These are phyloP conservation scores for Dasypus novemcinctus DNA, from an alignment of 2,113 vertebrate species.

Conservation along the genomic window DNA sequence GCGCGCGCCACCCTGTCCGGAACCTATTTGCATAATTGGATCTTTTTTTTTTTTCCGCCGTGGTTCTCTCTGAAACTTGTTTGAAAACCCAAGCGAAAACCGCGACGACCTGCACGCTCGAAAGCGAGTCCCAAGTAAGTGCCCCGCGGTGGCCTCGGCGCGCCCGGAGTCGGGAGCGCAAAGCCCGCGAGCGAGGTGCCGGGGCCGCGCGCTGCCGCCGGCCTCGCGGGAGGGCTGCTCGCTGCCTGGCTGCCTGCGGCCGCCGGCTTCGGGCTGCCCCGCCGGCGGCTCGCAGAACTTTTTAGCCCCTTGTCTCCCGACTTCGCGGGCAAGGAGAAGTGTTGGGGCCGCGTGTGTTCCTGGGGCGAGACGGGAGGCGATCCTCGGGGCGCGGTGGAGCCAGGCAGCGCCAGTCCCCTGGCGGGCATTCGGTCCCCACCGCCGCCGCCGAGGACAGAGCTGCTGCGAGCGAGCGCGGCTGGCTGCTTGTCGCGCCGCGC, in stretches of 20 bases:
- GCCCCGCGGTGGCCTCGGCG: conserved; percentile 85
- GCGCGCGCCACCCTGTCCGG: conserved; percentile 92
- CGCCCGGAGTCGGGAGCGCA: conserved; percentile 89
- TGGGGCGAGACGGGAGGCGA: conserved; percentile 80
- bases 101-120: conserved; percentile 83
- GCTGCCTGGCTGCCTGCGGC: conserved; percentile 88
- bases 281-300: conserved; percentile 66
- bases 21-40: conserved; percentile 98
- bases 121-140: conserved; percentile 85
- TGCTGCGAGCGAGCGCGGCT: neutral
- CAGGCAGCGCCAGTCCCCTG: conserved; percentile 23
- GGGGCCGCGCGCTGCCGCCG: conserved; percentile 90
- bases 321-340: conserved; percentile 88
- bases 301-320: conserved; percentile 81
- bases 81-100: conserved; percentile 84
- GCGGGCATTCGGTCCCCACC: conserved; percentile 14
- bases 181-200: conserved; percentile 90
- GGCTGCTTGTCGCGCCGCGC: neutral
- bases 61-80: conserved; percentile 91
- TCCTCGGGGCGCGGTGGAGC: conserved; percentile 9
- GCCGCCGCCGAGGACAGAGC: conserved; percentile 12
- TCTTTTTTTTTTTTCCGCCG: conserved; percentile 80
- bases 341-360: conserved; percentile 82
- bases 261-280: conserved; percentile 88
- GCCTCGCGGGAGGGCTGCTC: conserved; percentile 90